phyloP scores from a whole-genome alignment of 2,113 vertebrate genomes.

The Malaclemys terrapin region DNA sequence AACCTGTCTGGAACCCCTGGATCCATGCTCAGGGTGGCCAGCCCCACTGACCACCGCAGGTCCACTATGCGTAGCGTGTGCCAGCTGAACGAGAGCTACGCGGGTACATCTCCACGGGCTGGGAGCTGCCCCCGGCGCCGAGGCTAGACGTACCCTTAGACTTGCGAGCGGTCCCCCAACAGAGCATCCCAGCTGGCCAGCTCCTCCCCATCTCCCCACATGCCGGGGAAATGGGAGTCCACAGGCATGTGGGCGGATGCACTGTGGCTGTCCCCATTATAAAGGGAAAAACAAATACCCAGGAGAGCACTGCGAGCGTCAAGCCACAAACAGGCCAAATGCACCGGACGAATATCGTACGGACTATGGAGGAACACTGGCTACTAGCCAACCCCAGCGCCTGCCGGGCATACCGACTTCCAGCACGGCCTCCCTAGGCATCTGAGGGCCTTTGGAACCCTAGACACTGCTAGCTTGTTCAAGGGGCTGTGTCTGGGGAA shows the following conservation, averaged over 20 bases:
- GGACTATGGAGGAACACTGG: too few species aligned
- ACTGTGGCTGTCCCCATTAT: too few species aligned
- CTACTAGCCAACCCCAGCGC: too few species aligned
- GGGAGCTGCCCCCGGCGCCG: not conserved
- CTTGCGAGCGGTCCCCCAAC: not conserved
- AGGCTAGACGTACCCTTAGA: not conserved
- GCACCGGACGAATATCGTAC: too few species aligned
- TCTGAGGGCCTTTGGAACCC: not conserved
- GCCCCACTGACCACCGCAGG: not conserved
- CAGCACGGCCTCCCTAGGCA: not conserved
- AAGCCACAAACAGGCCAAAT: not conserved
- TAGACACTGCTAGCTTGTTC: not conserved
- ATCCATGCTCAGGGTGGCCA: not conserved
- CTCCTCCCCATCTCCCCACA: not conserved
- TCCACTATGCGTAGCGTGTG: not conserved
- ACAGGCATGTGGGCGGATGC: too few species aligned
- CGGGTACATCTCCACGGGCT: not conserved
- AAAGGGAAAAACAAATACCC: not conserved
- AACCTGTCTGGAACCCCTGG: not conserved
- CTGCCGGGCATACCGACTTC: not conserved
- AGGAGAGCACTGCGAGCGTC: not conserved
- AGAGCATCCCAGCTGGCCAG: not conserved
- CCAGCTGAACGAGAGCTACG: not conserved
- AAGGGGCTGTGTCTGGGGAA: not conserved
- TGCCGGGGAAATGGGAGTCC: fast-evolving